These are phyloP conservation scores for Nipponia nippon DNA, from an alignment of 2,113 vertebrate species.

Conservation along the genomic window DNA sequence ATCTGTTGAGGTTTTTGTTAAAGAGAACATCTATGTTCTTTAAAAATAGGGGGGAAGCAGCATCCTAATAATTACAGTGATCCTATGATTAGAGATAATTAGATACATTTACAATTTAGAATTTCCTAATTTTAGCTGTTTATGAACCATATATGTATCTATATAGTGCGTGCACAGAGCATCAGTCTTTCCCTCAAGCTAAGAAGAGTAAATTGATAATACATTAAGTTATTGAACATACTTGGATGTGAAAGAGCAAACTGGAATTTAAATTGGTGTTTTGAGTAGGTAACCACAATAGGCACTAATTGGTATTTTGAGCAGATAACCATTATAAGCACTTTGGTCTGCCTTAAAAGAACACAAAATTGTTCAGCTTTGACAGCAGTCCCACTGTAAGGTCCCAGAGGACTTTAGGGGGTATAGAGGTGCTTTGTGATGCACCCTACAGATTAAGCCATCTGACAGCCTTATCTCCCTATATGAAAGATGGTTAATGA, in stretches of 20 bases:
- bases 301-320: background rate
- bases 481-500: background rate
- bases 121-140: slow-evolving; percentile 19
- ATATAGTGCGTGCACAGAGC: background rate
- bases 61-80: slow-evolving; percentile 25
- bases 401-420: background rate
- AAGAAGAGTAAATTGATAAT: background rate
- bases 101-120: background rate
- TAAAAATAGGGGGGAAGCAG: slow-evolving; percentile 1
- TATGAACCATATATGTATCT: background rate
- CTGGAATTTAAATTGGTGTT: background rate
- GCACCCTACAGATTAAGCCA: background rate
- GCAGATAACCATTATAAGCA: background rate
- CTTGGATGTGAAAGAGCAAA: background rate
- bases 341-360: background rate
- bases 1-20: background rate
- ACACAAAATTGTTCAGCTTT: background rate
- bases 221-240: background rate
- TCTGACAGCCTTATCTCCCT: background rate
- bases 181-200: background rate
- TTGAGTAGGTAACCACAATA: background rate
- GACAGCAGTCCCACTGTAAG: background rate
- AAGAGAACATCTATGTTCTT: background rate
- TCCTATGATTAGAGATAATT: slow-evolving; percentile 46
- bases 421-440: background rate